Base-by-base conservation (phyloP, 2,888 invertebrate genomes). In the Mongoloraphidia duomilia region DNA sequence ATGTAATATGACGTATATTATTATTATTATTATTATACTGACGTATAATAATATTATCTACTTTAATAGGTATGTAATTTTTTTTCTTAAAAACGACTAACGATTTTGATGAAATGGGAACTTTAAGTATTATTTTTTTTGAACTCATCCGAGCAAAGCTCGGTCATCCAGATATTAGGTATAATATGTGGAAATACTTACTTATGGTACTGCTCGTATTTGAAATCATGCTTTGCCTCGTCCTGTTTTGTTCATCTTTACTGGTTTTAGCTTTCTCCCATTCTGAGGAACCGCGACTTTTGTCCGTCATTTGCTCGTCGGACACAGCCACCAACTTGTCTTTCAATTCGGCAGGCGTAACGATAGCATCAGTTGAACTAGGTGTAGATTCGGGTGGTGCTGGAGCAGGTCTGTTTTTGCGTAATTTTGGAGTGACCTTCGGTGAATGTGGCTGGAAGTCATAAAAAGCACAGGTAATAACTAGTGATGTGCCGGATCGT, bases 331-430 rank as follows among this genome's bases (percentile, higher is more conserved):
- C 26, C 26, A 26, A 6, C 26, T 26, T 26, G 26, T 26, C 26
- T 26, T 26, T 26, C 26, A 26, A 26, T 26, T 26, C 26, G 26
- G n/a, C 26, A 14, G 17, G 9, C 26, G 12, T 26, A 33, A 17
- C 26, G 10, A 14, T 34, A 26, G 14, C 8, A 11, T 11, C 42
- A 6, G 26, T 26, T 8, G 42, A 3, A 26, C 33, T 9, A 1
- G 48, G 10, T 9, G 43, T 17, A 36, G 35, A 53, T 34, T 54
- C 50, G 1, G 79, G 79, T 10, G 82, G 81, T 10, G 74, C 74
- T 0, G 85, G 84, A 0, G 84, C 84, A 8, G 74, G 75, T 41
- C 78, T 77, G 50, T 74, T 71, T 63, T 83, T 84, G 48, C 77
- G 72, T 44, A 72, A 61, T 47, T 70, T 71, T 1, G 76, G 76